Evolutionary conservation across 2,888 invertebrate species (phyloP), one percentile per base, ranked within the genome.

Genomic region (Nomada flava): DNA sequence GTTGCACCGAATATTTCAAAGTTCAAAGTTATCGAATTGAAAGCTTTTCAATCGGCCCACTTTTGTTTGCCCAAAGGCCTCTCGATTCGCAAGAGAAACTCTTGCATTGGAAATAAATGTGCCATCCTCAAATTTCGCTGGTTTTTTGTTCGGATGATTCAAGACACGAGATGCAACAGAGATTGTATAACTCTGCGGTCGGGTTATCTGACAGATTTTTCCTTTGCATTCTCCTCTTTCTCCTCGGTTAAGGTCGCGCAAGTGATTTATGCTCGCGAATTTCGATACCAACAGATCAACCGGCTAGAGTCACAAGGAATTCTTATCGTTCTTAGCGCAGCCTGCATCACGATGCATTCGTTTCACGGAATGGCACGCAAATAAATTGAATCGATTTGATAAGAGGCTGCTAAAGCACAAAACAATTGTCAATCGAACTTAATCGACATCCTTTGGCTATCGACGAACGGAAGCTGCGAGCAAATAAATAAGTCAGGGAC

Each of bases 381-480:
- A 64, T 59, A 47, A 53, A 23, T 57, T 13, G 44, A 63, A 42
- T 70, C 52, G 63, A 10, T 36, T n/a, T n/a, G 47, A 60, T 78
- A 70, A 60, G n/a, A 10, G 18, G 57, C 23, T 1, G 23, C 23
- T 57, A 18, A 52, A 53, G 47, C 42, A 64, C 42, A 59, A 69
- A 10, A 52, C 69, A 68, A 47, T 63, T 53, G 53, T 36, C 62
- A 57, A n/a, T 59, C 52, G 36, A 50, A 76, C n/a, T 50, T 26
- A 55, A 68, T 18, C n/a, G 47, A 29, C 10, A 15, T 68, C 57
- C 76, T 75, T 69, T 63, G 26, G 20, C 50, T 75, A 76, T 78
- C 57, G 55, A 50, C 23, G n/a, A 29, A 13, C 23, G 26, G 55
- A 26, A 26, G 53, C 1, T 42, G 50, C 26, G 23, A 55, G 64